These are phyloP conservation scores for roundworm (Caenorhabditis elegans) DNA, from an alignment of 1,140 invertebrate genomes.

Conservation along the genomic window DNA sequence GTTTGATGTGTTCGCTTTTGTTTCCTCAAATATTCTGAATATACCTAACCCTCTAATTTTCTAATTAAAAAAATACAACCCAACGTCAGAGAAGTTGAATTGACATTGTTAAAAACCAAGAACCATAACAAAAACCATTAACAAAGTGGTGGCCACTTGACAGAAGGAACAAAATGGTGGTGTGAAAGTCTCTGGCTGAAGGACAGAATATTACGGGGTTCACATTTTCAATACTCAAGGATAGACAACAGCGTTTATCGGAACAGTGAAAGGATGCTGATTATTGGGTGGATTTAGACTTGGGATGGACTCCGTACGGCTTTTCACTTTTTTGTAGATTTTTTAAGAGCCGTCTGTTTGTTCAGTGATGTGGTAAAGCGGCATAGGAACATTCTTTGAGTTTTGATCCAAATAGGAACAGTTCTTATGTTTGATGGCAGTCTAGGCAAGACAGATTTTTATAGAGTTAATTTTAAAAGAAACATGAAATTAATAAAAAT, in stretches of 20 bases:
- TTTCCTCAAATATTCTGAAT: too few species aligned
- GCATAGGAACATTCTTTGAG: not conserved
- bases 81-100: not conserved
- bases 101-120: not conserved
- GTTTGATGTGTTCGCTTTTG: too few species aligned
- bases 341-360: not conserved
- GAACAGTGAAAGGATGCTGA: not conserved
- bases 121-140: conserved; percentile 13
- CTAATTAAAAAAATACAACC: too few species aligned
- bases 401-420: too few species aligned
- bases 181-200: not conserved
- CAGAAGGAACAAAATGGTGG: not conserved
- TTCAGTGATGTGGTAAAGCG: not conserved
- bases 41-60: too few species aligned
- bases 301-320: not conserved
- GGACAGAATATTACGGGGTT: conserved; percentile 12
- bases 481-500: too few species aligned
- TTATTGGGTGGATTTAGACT: not conserved
- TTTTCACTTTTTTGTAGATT: not conserved
- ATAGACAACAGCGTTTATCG: not conserved
- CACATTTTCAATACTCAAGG: conserved; percentile 17
- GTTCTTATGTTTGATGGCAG: too few species aligned
- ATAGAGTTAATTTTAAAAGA: too few species aligned
- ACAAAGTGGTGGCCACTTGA: not conserved
- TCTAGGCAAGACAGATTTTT: too few species aligned